Conservation (phyloP, 2,113 vertebrate species). For the Tautogolabrus adspersus region DNA sequence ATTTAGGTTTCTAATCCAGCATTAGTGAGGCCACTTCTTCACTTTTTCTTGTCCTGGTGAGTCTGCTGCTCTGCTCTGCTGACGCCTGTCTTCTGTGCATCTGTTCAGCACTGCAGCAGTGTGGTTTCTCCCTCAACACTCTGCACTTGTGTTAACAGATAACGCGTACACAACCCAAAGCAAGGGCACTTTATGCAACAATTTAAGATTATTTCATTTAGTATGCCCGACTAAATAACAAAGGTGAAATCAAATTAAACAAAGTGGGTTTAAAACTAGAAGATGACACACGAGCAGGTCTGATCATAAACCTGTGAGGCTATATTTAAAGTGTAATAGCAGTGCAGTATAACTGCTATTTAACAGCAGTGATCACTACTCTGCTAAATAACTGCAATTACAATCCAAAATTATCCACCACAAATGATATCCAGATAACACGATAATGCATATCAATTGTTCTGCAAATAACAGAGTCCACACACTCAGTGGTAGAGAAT, state of each 20-base stretch:
- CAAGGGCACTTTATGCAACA: slow-evolving; percentile 1
- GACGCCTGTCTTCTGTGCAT: slow-evolving; percentile 52
- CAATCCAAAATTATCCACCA: neutral
- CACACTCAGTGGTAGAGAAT: slow-evolving; percentile 46
- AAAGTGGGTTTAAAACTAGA: neutral
- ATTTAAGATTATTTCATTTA: neutral
- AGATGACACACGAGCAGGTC: slow-evolving; percentile 3
- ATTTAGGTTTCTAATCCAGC: slow-evolving; percentile 49
- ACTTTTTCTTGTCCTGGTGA: slow-evolving; percentile 36
- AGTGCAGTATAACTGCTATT: neutral
- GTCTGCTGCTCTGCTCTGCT: slow-evolving; percentile 47
- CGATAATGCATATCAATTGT: slow-evolving; percentile 19
- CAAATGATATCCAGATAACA: neutral
- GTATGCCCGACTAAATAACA: neutral
- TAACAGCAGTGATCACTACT: neutral
- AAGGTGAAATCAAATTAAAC: neutral
- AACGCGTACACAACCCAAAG: neutral
- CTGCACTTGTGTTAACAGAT: slow-evolving; percentile 10
- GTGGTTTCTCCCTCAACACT: slow-evolving; percentile 9
- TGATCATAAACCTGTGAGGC: neutral
- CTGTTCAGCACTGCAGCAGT: slow-evolving; percentile 48
- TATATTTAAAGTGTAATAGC: neutral
- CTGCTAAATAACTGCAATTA: neutral
- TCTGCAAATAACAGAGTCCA: slow-evolving; percentile 26
- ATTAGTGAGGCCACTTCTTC: slow-evolving; percentile 30